phyloP scores from a whole-genome alignment of 2,888 invertebrate species.

The Abscondita cerata region DNA sequence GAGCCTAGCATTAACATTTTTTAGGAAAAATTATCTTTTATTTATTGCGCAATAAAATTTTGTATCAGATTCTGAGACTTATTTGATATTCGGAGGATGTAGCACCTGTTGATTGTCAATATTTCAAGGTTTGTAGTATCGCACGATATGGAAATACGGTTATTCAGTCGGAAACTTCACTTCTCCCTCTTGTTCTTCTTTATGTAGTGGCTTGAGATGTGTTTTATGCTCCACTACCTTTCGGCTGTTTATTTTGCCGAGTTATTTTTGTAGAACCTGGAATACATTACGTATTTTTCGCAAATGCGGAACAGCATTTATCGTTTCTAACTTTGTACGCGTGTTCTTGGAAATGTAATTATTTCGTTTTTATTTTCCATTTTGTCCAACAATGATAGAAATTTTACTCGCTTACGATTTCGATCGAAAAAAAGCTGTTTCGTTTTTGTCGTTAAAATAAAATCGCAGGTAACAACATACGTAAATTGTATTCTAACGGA shows the following conservation, averaged over 20 bases:
- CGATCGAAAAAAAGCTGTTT: no score
- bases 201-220: conserved; percentile 34
- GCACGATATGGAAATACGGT: conserved; percentile 53
- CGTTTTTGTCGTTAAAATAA: no score
- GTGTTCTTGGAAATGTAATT: no score
- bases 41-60: conserved; percentile 26
- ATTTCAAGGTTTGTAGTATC: conserved; percentile 52
- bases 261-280: conserved; percentile 24
- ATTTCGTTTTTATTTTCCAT: no score
- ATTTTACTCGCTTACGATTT: no score
- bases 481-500: conserved; percentile 32
- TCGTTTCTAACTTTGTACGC: background rate
- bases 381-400: no score
- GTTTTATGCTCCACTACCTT: conserved; percentile 33
- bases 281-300: conserved; percentile 8
- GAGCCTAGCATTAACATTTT: no score
- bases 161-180: conserved; percentile 50
- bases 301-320: background rate
- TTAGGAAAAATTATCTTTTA: conserved; percentile 32
- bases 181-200: conserved; percentile 39
- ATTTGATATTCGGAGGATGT: conserved; percentile 47
- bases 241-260: conserved; percentile 31
- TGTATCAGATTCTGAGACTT: conserved; percentile 35
- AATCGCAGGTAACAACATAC: background rate
- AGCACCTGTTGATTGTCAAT: conserved; percentile 56